A percentile compares a stretch with the other conserved stretches of the same genome.
Conservation (phyloP, 2,113 vertebrate genomes). For the Saccopteryx leptura region DNA sequence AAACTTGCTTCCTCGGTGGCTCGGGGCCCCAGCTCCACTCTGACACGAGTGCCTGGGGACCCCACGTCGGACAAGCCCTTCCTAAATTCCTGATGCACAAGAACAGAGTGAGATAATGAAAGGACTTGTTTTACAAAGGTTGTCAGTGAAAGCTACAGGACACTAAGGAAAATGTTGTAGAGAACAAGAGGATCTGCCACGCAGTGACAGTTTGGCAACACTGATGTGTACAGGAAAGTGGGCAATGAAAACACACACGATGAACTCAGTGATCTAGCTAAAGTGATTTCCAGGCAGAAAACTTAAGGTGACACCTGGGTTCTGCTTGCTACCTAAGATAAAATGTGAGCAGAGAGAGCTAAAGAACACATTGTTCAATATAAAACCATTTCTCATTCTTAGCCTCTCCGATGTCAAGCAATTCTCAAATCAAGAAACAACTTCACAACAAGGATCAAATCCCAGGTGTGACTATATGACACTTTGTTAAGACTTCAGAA, state of each 20-base stretch:
- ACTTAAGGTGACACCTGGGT: constrained; percentile 38
- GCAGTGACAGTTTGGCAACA: neutral
- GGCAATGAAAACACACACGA: neutral
- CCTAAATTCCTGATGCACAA: neutral
- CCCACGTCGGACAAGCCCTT: neutral
- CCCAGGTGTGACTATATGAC: neutral
- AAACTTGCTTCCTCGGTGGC: neutral
- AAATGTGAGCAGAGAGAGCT: neutral
- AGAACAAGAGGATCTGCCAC: neutral
- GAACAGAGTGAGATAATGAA: neutral
- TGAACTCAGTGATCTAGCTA: neutral
- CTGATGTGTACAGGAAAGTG: neutral
- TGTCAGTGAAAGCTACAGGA: neutral
- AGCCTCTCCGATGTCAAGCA: neutral
- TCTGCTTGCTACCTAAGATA: neutral
- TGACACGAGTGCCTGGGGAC: neutral
- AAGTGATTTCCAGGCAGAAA: constrained; percentile 21
- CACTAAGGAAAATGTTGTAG: neutral
- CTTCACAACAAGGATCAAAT: constrained; percentile 22
- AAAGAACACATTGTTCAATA: neutral
- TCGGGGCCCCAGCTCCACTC: neutral
- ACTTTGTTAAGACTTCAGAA: neutral
- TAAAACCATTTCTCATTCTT: neutral
- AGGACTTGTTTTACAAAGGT: neutral
- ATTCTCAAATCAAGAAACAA: constrained; percentile 8